Conservation (phyloP, 2,113 vertebrate species). For the Platycercus adscitus region DNA sequence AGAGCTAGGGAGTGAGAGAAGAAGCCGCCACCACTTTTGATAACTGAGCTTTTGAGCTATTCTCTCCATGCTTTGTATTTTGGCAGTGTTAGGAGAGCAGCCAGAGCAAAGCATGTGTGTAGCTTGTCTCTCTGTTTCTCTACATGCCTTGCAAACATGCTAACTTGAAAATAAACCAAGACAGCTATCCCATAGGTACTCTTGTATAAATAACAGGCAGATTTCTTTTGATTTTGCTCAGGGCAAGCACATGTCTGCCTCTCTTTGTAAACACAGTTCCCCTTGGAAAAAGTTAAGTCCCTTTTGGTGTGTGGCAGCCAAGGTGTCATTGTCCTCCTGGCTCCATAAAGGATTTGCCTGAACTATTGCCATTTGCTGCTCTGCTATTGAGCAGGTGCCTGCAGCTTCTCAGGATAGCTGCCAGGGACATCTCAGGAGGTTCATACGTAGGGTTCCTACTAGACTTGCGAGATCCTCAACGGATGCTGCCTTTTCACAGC, state of each 20-base stretch:
- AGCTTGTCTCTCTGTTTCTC: background rate
- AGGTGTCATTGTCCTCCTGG: accelerated
- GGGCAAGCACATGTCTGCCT: background rate
- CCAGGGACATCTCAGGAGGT: background rate
- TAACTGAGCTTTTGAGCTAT: background rate
- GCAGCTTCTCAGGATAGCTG: background rate
- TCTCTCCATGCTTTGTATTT: background rate
- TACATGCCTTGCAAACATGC: background rate
- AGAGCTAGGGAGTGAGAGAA: background rate
- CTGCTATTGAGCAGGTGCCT: background rate
- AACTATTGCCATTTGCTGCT: background rate
- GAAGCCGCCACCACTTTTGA: background rate
- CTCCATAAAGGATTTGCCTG: background rate
- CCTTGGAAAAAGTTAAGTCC: background rate
- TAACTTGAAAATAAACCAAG: background rate
- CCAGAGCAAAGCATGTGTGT: background rate
- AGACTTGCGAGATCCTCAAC: background rate
- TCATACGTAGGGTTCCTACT: background rate
- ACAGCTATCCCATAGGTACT: background rate
- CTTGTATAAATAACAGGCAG: background rate
- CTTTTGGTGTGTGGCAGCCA: background rate
- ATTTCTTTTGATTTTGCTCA: background rate
- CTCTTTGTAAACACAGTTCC: background rate
- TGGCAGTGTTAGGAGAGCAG: background rate
- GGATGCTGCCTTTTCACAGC: background rate